Conservation (phyloP, 2,888 invertebrate species). For the Salpingus planirostris region DNA sequence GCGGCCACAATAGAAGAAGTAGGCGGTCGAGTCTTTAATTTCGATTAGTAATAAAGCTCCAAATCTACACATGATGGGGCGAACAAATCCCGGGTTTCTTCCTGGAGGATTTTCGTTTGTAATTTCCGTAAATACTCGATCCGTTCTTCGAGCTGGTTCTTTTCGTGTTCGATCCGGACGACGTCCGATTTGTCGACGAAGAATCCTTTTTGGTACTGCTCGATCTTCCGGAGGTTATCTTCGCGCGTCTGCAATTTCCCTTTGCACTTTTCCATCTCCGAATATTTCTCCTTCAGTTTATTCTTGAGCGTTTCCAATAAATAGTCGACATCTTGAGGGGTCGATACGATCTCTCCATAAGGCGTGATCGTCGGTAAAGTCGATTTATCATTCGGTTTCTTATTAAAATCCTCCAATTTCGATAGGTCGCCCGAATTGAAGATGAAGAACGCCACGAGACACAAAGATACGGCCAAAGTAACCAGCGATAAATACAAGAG, state of each 20-base stretch:
- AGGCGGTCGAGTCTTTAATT: too few relatives aligned
- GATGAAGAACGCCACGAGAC: conserved; percentile 28
- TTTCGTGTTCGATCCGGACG: conserved; percentile 28
- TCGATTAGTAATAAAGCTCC: too few relatives aligned
- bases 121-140: conserved; percentile 30
- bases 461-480: conserved; percentile 25
- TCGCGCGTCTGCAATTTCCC: conserved; percentile 23
- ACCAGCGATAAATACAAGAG: conserved; percentile 20
- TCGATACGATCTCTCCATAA: conserved; percentile 27
- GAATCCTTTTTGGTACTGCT: conserved; percentile 27
- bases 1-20: too few relatives aligned
- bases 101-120: conserved; percentile 25
- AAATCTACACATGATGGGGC: too few relatives aligned
- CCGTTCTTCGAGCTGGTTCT: conserved; percentile 26
- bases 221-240: conserved; percentile 29
- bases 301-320: conserved; percentile 29
- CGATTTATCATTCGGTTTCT: conserved; percentile 17
- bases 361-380: conserved; percentile 27
- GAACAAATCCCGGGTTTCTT: conserved; percentile 12
- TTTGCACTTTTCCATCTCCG: conserved; percentile 27
- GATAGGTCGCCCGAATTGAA: conserved; percentile 25
- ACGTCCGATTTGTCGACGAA: conserved; percentile 21
- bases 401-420: too few relatives aligned
- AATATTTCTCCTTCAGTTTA: conserved; percentile 29
- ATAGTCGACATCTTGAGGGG: conserved; percentile 32